A percentile compares a stretch with the other conserved stretches of the same genome.
phyloP scores from a whole-genome alignment of 2,888 invertebrate genomes.

The Folsomia candida region DNA sequence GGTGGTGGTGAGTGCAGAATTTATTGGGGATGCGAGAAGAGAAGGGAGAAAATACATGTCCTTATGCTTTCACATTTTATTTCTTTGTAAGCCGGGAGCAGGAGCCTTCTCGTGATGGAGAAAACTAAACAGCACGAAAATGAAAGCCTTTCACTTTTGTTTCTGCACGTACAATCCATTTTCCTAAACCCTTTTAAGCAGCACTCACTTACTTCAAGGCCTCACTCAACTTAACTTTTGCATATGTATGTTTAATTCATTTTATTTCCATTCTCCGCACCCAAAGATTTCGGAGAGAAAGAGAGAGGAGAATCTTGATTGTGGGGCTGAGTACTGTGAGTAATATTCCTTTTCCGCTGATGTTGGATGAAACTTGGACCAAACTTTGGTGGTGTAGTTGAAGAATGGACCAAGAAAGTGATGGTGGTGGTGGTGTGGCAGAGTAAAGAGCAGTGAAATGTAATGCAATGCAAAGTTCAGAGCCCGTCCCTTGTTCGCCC shows the following conservation, averaged over 20 bases:
- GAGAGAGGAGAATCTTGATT: not conserved
- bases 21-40: not conserved
- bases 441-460: not conserved
- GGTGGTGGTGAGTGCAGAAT: not conserved
- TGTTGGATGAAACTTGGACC: not conserved
- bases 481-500: not conserved
- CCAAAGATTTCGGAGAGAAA: not conserved
- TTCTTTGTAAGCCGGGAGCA: not conserved
- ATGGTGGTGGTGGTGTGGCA: not conserved
- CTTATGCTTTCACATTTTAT: constrained; percentile 13
- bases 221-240: constrained; percentile 1
- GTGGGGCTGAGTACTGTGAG: no score
- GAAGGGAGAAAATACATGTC: not conserved
- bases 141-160: not conserved
- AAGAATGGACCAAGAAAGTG: not conserved
- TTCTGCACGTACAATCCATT: constrained; percentile 12
- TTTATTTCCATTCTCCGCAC: not conserved
- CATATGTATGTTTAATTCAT: constrained; percentile 8
- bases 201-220: not conserved
- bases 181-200: not conserved
- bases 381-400: not conserved
- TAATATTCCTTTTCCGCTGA: no score
- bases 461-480: constrained; percentile 1
- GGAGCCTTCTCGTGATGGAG: not conserved
- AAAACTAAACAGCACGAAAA: not conserved